A percentile compares a stretch with the other conserved stretches of the same genome.
Conservation (phyloP, 2,888 invertebrate genomes). For the Oscheius onirici region DNA sequence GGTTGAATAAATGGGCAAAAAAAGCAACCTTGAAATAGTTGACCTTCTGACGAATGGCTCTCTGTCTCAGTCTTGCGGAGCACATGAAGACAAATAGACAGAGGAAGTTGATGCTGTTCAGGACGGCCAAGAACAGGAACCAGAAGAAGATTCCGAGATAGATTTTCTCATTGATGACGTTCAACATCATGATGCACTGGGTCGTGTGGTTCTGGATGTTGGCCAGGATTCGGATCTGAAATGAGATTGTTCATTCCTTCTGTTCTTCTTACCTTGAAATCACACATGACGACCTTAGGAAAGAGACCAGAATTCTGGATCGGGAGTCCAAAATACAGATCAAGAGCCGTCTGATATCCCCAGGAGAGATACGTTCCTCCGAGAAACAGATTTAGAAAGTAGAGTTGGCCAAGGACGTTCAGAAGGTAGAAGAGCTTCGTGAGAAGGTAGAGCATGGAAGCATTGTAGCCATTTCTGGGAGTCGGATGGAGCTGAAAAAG, state of each 20-base stretch:
- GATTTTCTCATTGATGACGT: constrained; percentile 41
- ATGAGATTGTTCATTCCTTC: too few relatives aligned
- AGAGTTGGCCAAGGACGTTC: constrained; percentile 72
- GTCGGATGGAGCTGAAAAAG: constrained; percentile 12
- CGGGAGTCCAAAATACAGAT: constrained; percentile 50
- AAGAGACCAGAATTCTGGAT: constrained; percentile 73
- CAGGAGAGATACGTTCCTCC: constrained; percentile 61
- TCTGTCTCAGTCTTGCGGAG: too few relatives aligned
- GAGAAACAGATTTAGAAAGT: constrained; percentile 72
- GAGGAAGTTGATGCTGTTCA: constrained; percentile 59
- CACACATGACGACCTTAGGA: constrained; percentile 73
- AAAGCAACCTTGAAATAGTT: too few relatives aligned
- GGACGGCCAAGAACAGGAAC: constrained; percentile 51
- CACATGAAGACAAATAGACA: constrained; percentile 45
- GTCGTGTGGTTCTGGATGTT: constrained; percentile 58
- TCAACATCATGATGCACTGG: constrained; percentile 64
- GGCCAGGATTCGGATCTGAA: constrained; percentile 51
- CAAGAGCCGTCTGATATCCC: constrained; percentile 53
- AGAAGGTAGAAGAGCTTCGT: constrained; percentile 72
- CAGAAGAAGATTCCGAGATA: constrained; percentile 18
- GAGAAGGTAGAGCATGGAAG: constrained; percentile 71
- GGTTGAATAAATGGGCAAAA: too few relatives aligned
- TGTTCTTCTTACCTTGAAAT: constrained; percentile 56
- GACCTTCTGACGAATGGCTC: too few relatives aligned
- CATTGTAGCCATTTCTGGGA: constrained; percentile 57